Evolutionary conservation across 2,888 invertebrate genomes (phyloP).

Genomic region (Pyralis farinalis): DNA sequence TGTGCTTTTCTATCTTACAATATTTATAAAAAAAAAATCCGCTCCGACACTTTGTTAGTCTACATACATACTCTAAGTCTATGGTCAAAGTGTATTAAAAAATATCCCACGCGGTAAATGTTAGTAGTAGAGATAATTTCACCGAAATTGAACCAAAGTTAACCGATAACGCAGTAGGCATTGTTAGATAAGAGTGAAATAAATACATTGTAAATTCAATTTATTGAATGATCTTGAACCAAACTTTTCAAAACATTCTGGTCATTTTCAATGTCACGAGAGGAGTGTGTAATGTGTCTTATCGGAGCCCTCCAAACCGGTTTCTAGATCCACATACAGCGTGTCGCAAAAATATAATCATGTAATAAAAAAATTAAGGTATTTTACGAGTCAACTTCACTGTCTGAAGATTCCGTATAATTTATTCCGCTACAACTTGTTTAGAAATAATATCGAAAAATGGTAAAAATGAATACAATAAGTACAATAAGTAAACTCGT

Average conservation of each 20-base stretch:
- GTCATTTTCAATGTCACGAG: conserved; percentile 44
- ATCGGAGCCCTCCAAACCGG: conserved; percentile 4
- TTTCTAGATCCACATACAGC: not conserved
- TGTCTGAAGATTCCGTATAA: too few relatives aligned
- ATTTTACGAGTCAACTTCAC: too few relatives aligned
- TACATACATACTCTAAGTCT: too few relatives aligned
- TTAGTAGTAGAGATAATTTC: not conserved
- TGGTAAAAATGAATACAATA: too few relatives aligned
- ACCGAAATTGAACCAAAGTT: conserved; percentile 5
- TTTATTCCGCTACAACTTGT: too few relatives aligned
- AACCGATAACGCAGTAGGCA: conserved; percentile 25
- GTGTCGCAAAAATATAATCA: not conserved
- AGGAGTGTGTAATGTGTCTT: conserved; percentile 9
- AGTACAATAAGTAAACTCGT: too few relatives aligned
- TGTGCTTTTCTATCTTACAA: too few relatives aligned
- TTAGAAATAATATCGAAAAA: too few relatives aligned
- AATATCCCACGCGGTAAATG: too few relatives aligned
- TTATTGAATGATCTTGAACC: conserved; percentile 42
- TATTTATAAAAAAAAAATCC: too few relatives aligned
- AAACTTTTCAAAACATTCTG: conserved; percentile 33
- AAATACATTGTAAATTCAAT: conserved; percentile 14
- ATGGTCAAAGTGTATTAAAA: too few relatives aligned
- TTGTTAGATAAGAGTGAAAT: conserved; percentile 26
- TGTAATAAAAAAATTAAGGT: not conserved
- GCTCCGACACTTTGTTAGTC: too few relatives aligned